phyloP scores from a whole-genome alignment of 2,797 vertebrate genomes.

The Falco novaeseelandiae region DNA sequence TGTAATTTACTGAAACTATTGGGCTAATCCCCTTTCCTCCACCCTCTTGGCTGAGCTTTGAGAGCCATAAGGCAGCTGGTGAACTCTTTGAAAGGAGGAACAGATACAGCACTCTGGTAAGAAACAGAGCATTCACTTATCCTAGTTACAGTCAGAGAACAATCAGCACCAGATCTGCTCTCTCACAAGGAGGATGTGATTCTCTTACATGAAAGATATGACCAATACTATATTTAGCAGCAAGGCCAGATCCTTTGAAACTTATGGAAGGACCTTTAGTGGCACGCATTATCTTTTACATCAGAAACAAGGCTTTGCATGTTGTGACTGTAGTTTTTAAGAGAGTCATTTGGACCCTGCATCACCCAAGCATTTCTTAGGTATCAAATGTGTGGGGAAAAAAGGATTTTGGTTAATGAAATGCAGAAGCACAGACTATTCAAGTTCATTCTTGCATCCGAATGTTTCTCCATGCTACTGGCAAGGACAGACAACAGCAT shows the following conservation, averaged over 20 bases:
- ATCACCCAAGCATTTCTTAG: not conserved
- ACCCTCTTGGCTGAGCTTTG: not conserved
- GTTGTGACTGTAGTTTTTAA: not conserved
- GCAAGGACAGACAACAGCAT: not conserved
- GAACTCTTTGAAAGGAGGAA: not conserved
- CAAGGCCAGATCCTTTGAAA: not conserved
- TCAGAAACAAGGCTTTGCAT: not conserved
- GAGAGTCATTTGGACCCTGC: not conserved
- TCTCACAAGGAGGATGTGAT: not conserved
- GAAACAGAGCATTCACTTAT: slow-evolving; percentile 41
- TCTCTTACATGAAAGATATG: not conserved
- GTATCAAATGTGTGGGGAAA: not conserved
- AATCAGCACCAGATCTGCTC: not conserved
- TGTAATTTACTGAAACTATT: slow-evolving; percentile 37
- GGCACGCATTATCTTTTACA: not conserved
- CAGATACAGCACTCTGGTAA: slow-evolving; percentile 41
- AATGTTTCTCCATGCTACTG: not conserved
- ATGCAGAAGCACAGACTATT: not conserved
- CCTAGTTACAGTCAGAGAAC: not conserved
- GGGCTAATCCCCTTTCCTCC: not conserved
- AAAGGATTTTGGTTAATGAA: not conserved
- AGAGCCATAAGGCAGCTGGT: slow-evolving; percentile 32
- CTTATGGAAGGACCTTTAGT: not conserved
- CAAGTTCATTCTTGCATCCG: not conserved
- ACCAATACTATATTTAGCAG: not conserved